phyloP scores from a whole-genome alignment of 1,140 invertebrate genomes.

The Physella acuta region DNA sequence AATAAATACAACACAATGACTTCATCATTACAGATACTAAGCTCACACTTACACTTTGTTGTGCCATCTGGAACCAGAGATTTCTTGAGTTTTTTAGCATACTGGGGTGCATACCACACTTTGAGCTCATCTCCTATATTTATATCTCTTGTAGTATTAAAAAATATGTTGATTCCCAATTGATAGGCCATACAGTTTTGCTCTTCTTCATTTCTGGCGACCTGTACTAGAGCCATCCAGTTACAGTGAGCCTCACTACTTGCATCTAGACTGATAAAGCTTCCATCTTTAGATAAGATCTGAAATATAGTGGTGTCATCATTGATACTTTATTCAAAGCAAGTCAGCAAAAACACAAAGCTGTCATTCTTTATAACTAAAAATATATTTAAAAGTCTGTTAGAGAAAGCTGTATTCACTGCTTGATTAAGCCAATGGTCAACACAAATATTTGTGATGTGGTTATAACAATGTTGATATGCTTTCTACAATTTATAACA shows the following conservation, averaged over 20 bases:
- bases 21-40: too few relatives aligned
- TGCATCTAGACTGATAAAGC: conserved; percentile 50
- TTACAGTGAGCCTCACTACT: conserved; percentile 57
- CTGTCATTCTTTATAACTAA: too few relatives aligned
- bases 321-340: too few relatives aligned
- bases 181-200: conserved; percentile 58
- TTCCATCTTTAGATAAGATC: conserved; percentile 51
- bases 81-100: conserved; percentile 53
- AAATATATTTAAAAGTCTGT: too few relatives aligned
- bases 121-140: conserved; percentile 39
- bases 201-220: conserved; percentile 36
- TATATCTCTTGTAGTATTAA: conserved; percentile 48
- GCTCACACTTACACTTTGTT: conserved; percentile 44
- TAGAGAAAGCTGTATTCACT: too few relatives aligned
- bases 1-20: too few relatives aligned
- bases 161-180: conserved; percentile 52
- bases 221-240: conserved; percentile 54
- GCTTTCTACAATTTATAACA: too few relatives aligned
- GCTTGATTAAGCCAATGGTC: too few relatives aligned
- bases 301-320: too few relatives aligned
- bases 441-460: too few relatives aligned
- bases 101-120: conserved; percentile 57
- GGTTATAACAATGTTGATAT: too few relatives aligned
- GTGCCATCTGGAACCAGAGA: conserved; percentile 42
- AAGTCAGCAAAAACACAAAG: too few relatives aligned